These are phyloP conservation scores for Myanophis thanlyinensis DNA, from an alignment of 2,113 vertebrate species.

Conservation along the genomic window DNA sequence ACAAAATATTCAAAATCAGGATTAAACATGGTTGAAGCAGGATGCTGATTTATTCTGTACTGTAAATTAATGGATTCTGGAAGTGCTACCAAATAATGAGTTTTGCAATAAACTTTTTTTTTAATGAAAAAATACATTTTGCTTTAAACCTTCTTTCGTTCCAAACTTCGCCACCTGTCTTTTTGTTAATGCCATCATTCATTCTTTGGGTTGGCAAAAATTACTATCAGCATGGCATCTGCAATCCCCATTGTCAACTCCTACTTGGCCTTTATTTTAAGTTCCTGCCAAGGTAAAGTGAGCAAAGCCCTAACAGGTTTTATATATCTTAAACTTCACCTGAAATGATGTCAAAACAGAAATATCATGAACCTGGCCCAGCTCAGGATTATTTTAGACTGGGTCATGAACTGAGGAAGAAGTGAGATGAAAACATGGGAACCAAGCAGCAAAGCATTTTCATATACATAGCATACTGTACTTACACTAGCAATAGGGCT, in stretches of 20 bases:
- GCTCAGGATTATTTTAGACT: neutral
- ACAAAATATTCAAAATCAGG: constrained; percentile 47
- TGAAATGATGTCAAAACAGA: neutral
- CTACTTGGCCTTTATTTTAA: neutral
- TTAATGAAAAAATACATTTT: constrained; percentile 20
- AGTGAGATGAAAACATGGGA: neutral
- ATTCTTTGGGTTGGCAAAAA: neutral
- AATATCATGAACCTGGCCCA: neutral
- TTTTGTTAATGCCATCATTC: neutral
- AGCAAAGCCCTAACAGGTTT: neutral
- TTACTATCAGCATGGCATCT: neutral
- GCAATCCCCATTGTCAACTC: neutral
- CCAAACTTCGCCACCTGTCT: rapidly evolving
- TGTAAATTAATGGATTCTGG: constrained; percentile 60
- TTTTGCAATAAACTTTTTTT: constrained; percentile 75
- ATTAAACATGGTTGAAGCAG: constrained; percentile 45
- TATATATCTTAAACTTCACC: neutral
- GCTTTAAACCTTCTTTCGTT: neutral
- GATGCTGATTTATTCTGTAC: constrained; percentile 61
- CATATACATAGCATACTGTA: neutral
- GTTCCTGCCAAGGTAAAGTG: neutral
- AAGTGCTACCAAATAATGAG: constrained; percentile 69
- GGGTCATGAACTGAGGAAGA: neutral
- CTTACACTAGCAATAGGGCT: neutral
- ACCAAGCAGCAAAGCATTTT: neutral